Conservation (phyloP, 1,140 invertebrate genomes). For the Tetramorium parvispinum region DNA sequence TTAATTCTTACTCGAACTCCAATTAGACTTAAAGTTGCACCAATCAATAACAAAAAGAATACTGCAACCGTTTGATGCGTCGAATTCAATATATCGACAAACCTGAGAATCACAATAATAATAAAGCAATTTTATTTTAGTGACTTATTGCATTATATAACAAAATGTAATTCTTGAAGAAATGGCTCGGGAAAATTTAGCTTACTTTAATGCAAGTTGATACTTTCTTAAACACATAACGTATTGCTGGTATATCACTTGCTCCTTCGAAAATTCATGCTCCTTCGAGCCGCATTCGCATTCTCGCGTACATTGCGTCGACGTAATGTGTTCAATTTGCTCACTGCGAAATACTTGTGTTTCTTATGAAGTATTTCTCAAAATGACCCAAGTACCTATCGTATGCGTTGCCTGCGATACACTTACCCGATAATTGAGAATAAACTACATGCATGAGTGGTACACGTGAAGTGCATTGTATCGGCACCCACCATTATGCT, state of each 20-base stretch:
- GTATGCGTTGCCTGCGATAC: neutral
- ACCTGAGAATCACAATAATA: neutral
- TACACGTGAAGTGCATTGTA: constrained; percentile 22
- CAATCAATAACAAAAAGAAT: constrained; percentile 2
- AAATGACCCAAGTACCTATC: neutral
- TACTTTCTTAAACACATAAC: constrained; percentile 26
- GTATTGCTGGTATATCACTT: neutral
- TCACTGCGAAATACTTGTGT: neutral
- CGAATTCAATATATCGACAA: constrained; percentile 30
- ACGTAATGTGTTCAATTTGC: constrained; percentile 8
- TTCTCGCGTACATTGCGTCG: no score
- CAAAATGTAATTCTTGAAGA: neutral
- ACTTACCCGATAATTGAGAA: constrained; percentile 37
- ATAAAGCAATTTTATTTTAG: neutral
- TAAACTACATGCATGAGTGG: constrained; percentile 22
- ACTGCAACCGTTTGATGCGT: constrained; percentile 9
- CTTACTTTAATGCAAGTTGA: constrained; percentile 19
- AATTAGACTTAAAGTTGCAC: constrained; percentile 26
- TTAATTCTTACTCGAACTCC: constrained; percentile 26
- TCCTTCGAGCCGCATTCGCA: neutral
- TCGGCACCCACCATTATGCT: constrained; percentile 15
- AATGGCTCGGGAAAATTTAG: neutral
- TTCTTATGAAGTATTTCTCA: neutral
- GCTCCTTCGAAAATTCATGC: neutral
- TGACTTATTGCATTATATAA: neutral